Evolutionary conservation across 2,888 invertebrate species (phyloP).

Genomic region (Nymphalis c-album): DNA sequence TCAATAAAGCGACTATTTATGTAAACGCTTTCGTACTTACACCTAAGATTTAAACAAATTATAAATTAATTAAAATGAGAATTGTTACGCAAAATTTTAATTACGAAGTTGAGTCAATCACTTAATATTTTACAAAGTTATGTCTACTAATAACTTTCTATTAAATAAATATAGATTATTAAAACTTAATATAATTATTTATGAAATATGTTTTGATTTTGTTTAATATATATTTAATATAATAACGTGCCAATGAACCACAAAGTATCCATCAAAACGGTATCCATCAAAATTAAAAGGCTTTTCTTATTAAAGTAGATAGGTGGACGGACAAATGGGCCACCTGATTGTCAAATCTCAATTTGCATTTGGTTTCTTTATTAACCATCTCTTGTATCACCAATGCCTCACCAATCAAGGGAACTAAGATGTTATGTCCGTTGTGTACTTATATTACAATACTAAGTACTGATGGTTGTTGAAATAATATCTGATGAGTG

Average conservation of each 20-base stretch:
- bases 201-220: background rate
- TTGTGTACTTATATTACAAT: too few species aligned
- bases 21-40: background rate
- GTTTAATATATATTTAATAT: background rate
- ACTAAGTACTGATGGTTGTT: too few species aligned
- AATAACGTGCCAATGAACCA: background rate
- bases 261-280: too few species aligned
- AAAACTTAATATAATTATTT: background rate
- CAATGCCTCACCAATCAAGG: too few species aligned
- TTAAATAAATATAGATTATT: background rate
- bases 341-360: too few species aligned
- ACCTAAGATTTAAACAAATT: background rate
- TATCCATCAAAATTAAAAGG: background rate
- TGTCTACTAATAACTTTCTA: too few species aligned
- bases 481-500: too few species aligned
- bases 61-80: conserved; percentile 5
- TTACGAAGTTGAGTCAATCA: background rate
- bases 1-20: background rate
- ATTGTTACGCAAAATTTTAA: background rate
- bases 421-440: too few species aligned
- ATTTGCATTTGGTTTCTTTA: too few species aligned
- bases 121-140: background rate
- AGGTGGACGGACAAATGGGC: too few species aligned
- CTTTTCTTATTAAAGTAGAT: too few species aligned
- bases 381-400: too few species aligned